Evolutionary conservation across 2,888 invertebrate species (phyloP), one percentile per base, ranked within the genome.

Genomic region (Sarcophaga rosellei): DNA sequence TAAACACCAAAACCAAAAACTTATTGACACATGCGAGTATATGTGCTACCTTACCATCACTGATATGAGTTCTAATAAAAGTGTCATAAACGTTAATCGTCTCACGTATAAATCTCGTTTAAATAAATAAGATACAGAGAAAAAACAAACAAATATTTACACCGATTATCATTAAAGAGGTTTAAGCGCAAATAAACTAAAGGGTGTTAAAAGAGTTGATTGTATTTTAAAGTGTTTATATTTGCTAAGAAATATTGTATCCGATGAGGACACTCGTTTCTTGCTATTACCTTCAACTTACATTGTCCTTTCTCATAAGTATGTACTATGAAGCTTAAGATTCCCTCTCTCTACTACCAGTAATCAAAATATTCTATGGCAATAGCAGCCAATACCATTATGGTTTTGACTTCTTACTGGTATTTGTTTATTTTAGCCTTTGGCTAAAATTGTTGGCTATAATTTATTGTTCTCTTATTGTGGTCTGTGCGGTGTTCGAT

Each of bases 1-100:
- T 76, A 73, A 79, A 70, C 75, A 84, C 65, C 79, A 68, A 68
- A 78, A 53, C 53, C 73, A 62, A 21, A 69, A 5, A 68, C 66
- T 45, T 8, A 69, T 4, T 53, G 20, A 70, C 45, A 76, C 59
- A 35, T 59, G 25, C n/a, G 47, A 17, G 47, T 35, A 35, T 69
- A 8, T 35, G 35, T 35, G 17, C 53, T 15, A 12, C 12, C 53
- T 15, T 17, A 15, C 12, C 17, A 53, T 53, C 12, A 12, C 53
- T 12, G 53, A 15, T 53, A 53, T 53, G 12, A 53, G 4, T 53
- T 53, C 53, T 53, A 53, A 53, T 53, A 53, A 53, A 77, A 82
- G 65, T 80, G 75, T 84, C 81, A 77, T 77, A 84, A 84, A 78
- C 84, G 81, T 84, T 86, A 86, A 86, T 84, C 86, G 86, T 81